Evolutionary conservation across 2,797 vertebrate species (phyloP).

Genomic region (Danio jaintianensis): DNA sequence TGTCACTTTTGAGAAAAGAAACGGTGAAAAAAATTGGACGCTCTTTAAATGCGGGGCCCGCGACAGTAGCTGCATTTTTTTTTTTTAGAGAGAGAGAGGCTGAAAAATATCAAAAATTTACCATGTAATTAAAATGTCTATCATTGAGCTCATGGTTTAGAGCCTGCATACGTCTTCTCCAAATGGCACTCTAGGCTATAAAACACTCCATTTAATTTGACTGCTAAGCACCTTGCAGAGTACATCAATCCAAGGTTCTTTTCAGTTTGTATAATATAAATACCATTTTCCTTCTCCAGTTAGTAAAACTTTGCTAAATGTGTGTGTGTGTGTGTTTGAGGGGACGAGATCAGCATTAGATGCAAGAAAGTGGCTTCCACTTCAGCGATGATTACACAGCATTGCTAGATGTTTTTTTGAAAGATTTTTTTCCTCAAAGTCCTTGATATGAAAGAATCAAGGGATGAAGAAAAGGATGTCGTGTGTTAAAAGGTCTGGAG

Average conservation of each 20-base stretch:
- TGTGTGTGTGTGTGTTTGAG: not conserved
- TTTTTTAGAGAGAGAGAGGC: constrained; percentile 51
- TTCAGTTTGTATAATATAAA: constrained; percentile 71
- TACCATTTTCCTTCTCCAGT: constrained; percentile 70
- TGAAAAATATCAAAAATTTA: constrained; percentile 80
- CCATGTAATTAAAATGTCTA: constrained; percentile 88
- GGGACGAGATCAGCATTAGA: constrained; percentile 45
- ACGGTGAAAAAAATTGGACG: constrained; percentile 63
- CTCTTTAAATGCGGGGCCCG: constrained; percentile 71
- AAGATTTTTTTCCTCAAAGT: constrained; percentile 47
- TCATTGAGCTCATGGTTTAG: constrained; percentile 77
- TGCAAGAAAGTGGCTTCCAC: constrained; percentile 40
- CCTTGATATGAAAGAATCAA: constrained; percentile 62
- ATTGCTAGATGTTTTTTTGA: constrained; percentile 26
- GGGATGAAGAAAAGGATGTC: constrained; percentile 62
- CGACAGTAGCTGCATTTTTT: constrained; percentile 75
- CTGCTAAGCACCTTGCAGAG: constrained; percentile 76
- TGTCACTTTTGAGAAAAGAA: constrained; percentile 75
- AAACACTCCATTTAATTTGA: constrained; percentile 77
- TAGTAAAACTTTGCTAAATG: constrained; percentile 65
- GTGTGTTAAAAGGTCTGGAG: constrained; percentile 64
- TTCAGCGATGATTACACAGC: constrained; percentile 55
- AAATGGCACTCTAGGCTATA: constrained; percentile 81
- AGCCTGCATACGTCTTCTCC: constrained; percentile 73
- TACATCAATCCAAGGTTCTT: constrained; percentile 73